Percentiles rank a stretch among this genome's conserved stretches.
phyloP scores from a whole-genome alignment of 2,113 vertebrate species.

The Peromyscus leucopus region DNA sequence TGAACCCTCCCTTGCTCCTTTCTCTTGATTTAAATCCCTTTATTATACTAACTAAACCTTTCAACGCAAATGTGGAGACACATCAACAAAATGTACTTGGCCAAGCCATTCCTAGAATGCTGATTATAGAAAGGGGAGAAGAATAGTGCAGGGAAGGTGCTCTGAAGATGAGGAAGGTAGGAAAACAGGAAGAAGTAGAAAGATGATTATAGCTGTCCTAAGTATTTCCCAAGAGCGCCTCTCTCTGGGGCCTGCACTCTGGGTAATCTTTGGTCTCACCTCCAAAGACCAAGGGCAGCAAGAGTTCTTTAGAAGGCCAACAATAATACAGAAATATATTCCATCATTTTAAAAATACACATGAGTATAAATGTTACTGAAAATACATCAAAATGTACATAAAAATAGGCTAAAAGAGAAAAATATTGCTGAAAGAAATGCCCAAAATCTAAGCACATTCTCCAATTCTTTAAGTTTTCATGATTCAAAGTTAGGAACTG shows the following conservation, averaged over 20 bases:
- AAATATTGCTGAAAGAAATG: slow-evolving; percentile 5
- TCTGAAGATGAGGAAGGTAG: background rate
- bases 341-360: slow-evolving; percentile 1
- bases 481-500: background rate
- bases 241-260: background rate
- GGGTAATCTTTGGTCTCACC: background rate
- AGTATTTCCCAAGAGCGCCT: background rate
- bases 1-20: background rate
- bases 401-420: slow-evolving; percentile 1
- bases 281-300: background rate
- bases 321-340: slow-evolving; percentile 14
- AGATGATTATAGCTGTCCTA: background rate
- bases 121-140: background rate
- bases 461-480: background rate
- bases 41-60: background rate
- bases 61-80: background rate
- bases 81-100: background rate
- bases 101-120: background rate
- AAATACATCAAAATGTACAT: background rate
- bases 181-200: background rate
- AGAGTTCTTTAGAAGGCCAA: background rate
- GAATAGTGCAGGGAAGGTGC: fast-evolving
- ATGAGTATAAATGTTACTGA: slow-evolving; percentile 17
- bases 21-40: background rate
- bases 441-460: background rate